phyloP scores from a whole-genome alignment of 1,140 invertebrate species.

The Galleria mellonella region DNA sequence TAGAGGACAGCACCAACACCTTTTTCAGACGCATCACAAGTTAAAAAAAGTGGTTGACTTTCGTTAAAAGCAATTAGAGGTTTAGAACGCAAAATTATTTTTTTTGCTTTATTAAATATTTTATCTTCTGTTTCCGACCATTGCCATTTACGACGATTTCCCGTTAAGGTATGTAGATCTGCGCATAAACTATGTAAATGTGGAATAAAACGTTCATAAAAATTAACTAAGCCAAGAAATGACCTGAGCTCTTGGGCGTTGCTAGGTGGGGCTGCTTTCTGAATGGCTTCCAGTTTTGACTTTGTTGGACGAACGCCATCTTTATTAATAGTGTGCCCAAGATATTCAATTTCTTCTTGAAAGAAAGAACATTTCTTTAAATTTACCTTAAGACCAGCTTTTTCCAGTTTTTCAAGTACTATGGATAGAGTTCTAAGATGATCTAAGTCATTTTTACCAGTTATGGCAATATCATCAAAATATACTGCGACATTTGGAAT shows the following conservation, averaged over 20 bases:
- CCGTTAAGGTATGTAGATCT: constrained; percentile 1
- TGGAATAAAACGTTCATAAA: too few species aligned
- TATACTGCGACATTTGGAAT: too few species aligned
- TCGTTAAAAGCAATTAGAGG: too few species aligned
- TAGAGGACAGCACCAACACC: constrained; percentile 12
- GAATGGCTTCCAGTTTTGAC: constrained; percentile 43
- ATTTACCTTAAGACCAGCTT: constrained; percentile 45
- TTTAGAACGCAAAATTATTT: background rate
- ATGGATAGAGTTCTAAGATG: too few species aligned
- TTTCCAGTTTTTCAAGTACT: too few species aligned
- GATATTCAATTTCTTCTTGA: constrained; percentile 47
- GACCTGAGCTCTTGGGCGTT: constrained; percentile 44
- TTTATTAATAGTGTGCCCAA: constrained; percentile 54
- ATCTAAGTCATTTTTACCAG: too few species aligned
- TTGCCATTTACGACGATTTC: background rate
- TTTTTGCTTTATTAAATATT: background rate
- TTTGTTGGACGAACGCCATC: constrained; percentile 60
- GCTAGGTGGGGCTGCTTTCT: too few species aligned
- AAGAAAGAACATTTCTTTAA: constrained; percentile 46
- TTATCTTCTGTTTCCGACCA: background rate
- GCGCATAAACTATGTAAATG: too few species aligned
- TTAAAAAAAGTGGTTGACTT: background rate
- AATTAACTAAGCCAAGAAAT: constrained; percentile 55
- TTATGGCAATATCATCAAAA: too few species aligned
- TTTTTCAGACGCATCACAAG: constrained; percentile 15